Evolutionary conservation across 2,113 vertebrate genomes (phyloP).

Genomic region (Dasypus novemcinctus): DNA sequence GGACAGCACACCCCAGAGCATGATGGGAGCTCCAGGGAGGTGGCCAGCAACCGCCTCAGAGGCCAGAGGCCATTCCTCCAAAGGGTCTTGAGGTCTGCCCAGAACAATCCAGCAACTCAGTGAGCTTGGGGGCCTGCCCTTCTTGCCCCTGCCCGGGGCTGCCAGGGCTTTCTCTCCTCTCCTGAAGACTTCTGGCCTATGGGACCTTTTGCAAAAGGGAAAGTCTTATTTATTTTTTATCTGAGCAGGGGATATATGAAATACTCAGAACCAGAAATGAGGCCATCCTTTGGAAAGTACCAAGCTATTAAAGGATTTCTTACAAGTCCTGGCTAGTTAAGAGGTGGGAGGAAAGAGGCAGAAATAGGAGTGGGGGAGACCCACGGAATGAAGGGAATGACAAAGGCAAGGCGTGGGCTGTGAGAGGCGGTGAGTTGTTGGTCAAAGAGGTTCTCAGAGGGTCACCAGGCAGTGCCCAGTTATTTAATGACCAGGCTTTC

Average conservation of each 20-base stretch:
- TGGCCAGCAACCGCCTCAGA: neutral
- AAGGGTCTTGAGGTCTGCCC: neutral
- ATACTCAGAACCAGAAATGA: constrained; percentile 29
- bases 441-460: neutral
- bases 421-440: neutral
- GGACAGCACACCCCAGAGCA: neutral
- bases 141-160: accelerated
- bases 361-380: neutral
- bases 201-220: neutral
- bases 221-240: constrained; percentile 31
- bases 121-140: neutral
- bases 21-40: neutral
- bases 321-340: neutral
- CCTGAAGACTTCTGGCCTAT: neutral
- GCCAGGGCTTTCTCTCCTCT: neutral
- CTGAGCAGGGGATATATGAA: constrained; percentile 26
- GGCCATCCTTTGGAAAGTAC: neutral
- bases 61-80: neutral
- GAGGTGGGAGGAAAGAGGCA: neutral
- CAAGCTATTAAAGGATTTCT: neutral
- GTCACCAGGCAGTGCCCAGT: neutral
- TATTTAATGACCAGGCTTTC: neutral
- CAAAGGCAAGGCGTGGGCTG: neutral
- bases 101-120: neutral
- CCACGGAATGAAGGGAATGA: neutral